Evolutionary conservation across 2,797 vertebrate species (phyloP), one percentile per base, ranked within the genome.

Genomic region (Harpagifer antarcticus): DNA sequence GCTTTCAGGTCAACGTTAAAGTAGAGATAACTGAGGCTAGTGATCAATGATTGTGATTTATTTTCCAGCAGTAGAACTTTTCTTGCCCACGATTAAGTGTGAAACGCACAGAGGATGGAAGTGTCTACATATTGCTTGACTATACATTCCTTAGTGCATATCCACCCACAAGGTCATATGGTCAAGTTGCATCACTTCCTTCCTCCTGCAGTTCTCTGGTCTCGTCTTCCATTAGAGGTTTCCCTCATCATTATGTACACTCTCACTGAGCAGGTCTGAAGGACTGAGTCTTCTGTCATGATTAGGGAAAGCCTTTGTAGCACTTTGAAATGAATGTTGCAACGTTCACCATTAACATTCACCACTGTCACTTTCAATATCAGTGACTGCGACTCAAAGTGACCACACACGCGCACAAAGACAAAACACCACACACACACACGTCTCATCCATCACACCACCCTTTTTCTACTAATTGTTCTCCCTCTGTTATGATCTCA

Each of bases 121-220:
- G n/a, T 48, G 58, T 54, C 23, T 10, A 65, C 33, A 44, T 7
- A 13, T 2, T 31, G 2, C 16, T 15, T 48, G 56, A 37, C 33
- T 37, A 37, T 33, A 37, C 33, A 37, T 9, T 37, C 33, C 33
- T 9, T 37, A 42, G 56, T 17, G 37, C 48, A 73, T 42, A 85
- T 76, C 57, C 69, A 65, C 53, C 40, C 52, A 55, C 48, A 60
- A 65, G 63, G 60, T 84, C 76, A 76, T 44, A 62, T 2, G 40
- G 57, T 47, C 56, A 69, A 17, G 49, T 31, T 74, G 48, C 73
- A 77, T 70, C 62, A 63, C 63, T 81, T 82, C 72, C 72, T 72
- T 69, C 62, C 14, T 80, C 59, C 64, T 64, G 61, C 54, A 48
- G 33, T 77, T 61, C 59, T 74, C 61, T n/a, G 47, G 9, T 53